Conservation (phyloP, 1,140 invertebrate genomes). For the Piezodorus guildinii region DNA sequence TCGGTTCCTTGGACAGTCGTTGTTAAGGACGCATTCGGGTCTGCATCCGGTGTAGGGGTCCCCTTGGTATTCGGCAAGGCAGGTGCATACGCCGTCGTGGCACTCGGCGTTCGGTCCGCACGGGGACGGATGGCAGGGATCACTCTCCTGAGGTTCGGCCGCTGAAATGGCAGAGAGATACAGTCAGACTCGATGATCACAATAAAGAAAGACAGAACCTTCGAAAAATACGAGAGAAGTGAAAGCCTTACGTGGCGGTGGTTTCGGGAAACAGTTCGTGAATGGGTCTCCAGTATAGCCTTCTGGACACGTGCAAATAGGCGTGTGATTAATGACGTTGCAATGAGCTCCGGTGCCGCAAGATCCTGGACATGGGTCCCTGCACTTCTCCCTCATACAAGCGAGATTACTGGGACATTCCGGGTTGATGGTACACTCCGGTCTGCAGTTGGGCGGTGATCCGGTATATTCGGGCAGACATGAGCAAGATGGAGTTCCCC, state of each 20-base stretch:
- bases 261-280: slow-evolving; percentile 16
- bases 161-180: background rate
- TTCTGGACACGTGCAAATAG: slow-evolving; percentile 54
- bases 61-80: slow-evolving; percentile 46
- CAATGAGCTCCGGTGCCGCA: slow-evolving; percentile 67
- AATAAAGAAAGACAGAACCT: background rate
- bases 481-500: slow-evolving; percentile 52
- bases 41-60: slow-evolving; percentile 49
- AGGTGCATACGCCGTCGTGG: slow-evolving; percentile 45
- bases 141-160: slow-evolving; percentile 26
- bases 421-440: slow-evolving; percentile 57
- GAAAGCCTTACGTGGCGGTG: background rate
- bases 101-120: slow-evolving; percentile 63
- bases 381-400: slow-evolving; percentile 61
- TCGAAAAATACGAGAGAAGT: background rate
- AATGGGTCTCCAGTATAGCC: slow-evolving; percentile 68
- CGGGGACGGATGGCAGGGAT: slow-evolving; percentile 60
- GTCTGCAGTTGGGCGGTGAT: slow-evolving; percentile 60
- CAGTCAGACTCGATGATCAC: too few relatives aligned
- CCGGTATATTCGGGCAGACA: slow-evolving; percentile 56
- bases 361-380: slow-evolving; percentile 61
- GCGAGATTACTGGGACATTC: slow-evolving; percentile 60
- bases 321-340: slow-evolving; percentile 57
- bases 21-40: slow-evolving; percentile 50
- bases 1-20: slow-evolving; percentile 47